Evolutionary conservation across 2,113 vertebrate genomes (phyloP), one percentile per base, ranked within the genome.

Genomic region (Peromyscus leucopus): DNA sequence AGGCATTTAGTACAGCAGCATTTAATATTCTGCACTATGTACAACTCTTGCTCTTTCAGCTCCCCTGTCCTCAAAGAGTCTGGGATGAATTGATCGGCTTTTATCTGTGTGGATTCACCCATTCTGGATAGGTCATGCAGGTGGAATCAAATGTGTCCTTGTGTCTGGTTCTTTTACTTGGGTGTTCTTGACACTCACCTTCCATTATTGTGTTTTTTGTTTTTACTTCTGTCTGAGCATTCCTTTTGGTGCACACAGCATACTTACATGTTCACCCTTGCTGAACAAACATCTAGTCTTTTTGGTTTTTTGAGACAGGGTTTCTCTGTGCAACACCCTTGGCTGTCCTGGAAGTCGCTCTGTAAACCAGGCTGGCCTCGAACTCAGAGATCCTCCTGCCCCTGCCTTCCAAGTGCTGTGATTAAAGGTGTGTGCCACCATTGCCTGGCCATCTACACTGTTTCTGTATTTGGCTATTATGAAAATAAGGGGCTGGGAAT

Each of bases 141-240:
- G 42, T 48, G 24, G 69, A 92, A 55, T 65, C 85, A 82, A 36
- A 46, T 11, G 12, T 79, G 74, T 87, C 65, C 57, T 90, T 69
- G 69, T 46, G n/a, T 90, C 86, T 91, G 24, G 51, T 42, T 85
- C 78, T 51, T 82, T 80, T 26, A 88, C 65, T 86, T 86, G 82
- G 57, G 61, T 90, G 48, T 88, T 80, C 82, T 63, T 92, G 76
- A 79, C 33, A 42, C 42, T 91, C 24, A 72, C 33, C 67, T n/a
- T 89, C 48, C 48, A 85, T 80, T 17, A 7, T 6, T 46, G 10
- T 63, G 10, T 82, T 31, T 59, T 46, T 42, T 63, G 10, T 82
- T 31, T 59, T 46, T 42, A 61, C 67, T 84, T 65, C 26, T 22
- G 46, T 55, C 21, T 83, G 46, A 79, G 71, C 42, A 36, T 69